Percentiles rank a stretch among this genome's conserved stretches.
Conservation (phyloP, 2,113 vertebrate species). For the Trachemys scripta region DNA sequence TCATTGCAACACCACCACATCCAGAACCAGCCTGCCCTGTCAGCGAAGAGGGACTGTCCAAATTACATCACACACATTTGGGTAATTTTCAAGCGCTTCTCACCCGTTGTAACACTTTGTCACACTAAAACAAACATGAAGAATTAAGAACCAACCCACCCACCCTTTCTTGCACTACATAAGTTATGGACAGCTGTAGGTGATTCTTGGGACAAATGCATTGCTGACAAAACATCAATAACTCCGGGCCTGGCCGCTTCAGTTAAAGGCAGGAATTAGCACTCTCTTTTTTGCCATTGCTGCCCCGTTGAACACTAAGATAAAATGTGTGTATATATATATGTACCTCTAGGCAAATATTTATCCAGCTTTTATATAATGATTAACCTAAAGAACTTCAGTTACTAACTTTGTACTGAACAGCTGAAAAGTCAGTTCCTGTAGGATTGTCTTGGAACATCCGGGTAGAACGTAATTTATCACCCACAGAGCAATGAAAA, state of each 20-base stretch:
- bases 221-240: neutral
- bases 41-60: neutral
- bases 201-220: neutral
- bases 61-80: neutral
- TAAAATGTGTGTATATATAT: neutral
- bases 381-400: constrained; percentile 12
- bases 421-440: constrained; percentile 15
- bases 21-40: neutral
- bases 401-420: neutral
- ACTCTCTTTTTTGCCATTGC: neutral
- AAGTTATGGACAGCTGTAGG: neutral
- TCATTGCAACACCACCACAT: neutral
- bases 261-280: constrained; percentile 8
- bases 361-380: constrained; percentile 27
- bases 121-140: neutral
- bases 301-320: neutral
- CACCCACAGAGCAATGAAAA: neutral
- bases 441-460: constrained; percentile 11
- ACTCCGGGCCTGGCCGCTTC: neutral
- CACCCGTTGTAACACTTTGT: neutral
- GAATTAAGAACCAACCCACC: neutral
- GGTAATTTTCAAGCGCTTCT: neutral
- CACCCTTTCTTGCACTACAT: neutral
- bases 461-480: neutral
- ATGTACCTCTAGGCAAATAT: constrained; percentile 45